Conservation (phyloP, 2,888 invertebrate genomes). For the Lymantria dispar region DNA sequence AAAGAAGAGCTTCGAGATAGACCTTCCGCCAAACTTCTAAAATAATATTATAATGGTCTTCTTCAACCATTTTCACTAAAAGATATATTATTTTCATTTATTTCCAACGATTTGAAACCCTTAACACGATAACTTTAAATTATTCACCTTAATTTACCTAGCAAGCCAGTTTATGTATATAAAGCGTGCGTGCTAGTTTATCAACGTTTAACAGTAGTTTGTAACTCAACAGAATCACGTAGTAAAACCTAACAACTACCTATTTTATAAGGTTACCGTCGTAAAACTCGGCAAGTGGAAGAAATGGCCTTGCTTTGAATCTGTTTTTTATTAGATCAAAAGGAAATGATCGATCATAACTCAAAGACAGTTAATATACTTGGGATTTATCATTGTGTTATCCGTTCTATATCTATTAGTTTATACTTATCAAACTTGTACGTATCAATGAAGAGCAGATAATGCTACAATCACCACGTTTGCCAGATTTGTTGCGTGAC, state of each 20-base stretch:
- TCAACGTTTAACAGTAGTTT: constrained; percentile 23
- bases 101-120: no score
- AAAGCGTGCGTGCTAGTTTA: constrained; percentile 16
- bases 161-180: neutral
- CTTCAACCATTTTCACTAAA: no score
- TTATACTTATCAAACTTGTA: no score
- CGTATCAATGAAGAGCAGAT: no score
- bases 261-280: constrained; percentile 39
- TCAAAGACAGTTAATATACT: constrained; percentile 32
- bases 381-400: constrained; percentile 30
- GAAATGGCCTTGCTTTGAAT: constrained; percentile 23
- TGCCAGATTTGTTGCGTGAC: no score
- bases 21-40: no score
- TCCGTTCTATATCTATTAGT: no score
- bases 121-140: no score
- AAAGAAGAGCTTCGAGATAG: no score
- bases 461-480: no score
- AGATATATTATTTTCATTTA: no score
- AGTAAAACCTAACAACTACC: constrained; percentile 30
- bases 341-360: neutral
- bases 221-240: constrained; percentile 16
- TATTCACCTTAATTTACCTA: neutral
- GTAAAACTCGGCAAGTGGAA: constrained; percentile 32
- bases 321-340: constrained; percentile 25
- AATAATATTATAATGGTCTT: no score